Base-by-base conservation (phyloP, 2,113 vertebrate species). In the Phainopepla nitens region DNA sequence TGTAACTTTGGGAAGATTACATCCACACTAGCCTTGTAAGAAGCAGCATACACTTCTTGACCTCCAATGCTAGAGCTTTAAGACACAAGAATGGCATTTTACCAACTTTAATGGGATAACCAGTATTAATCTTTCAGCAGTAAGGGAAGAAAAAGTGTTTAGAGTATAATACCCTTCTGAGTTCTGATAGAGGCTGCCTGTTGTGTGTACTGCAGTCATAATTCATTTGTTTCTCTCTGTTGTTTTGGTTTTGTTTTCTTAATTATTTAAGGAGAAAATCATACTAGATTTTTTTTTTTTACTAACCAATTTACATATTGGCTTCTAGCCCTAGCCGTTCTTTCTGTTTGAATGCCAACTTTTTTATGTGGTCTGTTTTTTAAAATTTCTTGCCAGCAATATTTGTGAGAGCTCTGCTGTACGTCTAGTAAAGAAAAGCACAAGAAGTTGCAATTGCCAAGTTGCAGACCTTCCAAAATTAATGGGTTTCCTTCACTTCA, bases 71-170 rank as follows among this genome's bases (percentile, higher is more conserved):
- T 99, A 99, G 98, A 99, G 99, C 99, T 99, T 99, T 99, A 99
- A 99, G 99, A 99, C 99, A 99, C 99, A 99, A 99, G 99, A 99
- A 99, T 99, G 99, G 99, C 99, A 99, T 99, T 99, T 99, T 99
- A 99, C 98, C 99, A 99, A 99, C 99, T 99, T 99, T 99, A 99
- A 99, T 99, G 99, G 99, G 99, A 99, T 99, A 99, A 99, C 99
- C 99, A 98, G 99, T 99, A 99, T 99, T 99, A 99, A 99, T 99
- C 99, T 99, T 99, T 99, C 98, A 98, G 98, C 98, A 98, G 98
- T 99, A 98, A 98, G 98, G 98, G 98, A 98, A 98, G 98, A 98
- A 98, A 98, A 98, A 99, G 98, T 99, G 98, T 99, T 99, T 98
- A 97, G 98, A 99, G 98, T 97, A 99, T 99, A 99, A 99, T 99